Conservation (phyloP, 2,113 vertebrate species). For the Pterophyllum scalare region DNA sequence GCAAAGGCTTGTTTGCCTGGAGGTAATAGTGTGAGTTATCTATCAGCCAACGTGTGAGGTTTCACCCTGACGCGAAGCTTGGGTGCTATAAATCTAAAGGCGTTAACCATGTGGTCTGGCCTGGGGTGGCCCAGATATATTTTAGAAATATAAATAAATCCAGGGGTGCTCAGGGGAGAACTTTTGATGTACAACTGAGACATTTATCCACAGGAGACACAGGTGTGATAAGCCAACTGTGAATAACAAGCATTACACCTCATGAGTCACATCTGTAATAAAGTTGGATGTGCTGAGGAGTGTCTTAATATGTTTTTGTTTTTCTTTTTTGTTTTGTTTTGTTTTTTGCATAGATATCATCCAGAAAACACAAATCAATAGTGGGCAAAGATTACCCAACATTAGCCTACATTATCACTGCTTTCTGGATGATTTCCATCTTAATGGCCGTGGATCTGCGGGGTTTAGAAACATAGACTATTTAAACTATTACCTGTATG, state of each 20-base stretch:
- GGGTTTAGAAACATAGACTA: neutral
- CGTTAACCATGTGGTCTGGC: slow-evolving; percentile 36
- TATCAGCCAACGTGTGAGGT: slow-evolving; percentile 46
- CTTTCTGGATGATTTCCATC: neutral
- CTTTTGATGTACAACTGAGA: slow-evolving; percentile 48
- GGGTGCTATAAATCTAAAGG: slow-evolving; percentile 44
- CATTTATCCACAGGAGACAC: slow-evolving; percentile 53
- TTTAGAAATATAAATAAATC: slow-evolving; percentile 1
- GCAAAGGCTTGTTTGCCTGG: neutral
- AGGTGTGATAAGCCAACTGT: slow-evolving; percentile 70
- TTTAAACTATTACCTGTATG: neutral
- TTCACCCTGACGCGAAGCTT: slow-evolving; percentile 7
- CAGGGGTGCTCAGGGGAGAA: slow-evolving; percentile 33
- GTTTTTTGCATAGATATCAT: neutral
- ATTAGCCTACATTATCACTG: neutral
- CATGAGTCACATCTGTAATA: slow-evolving; percentile 43
- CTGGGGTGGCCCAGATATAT: slow-evolving; percentile 41
- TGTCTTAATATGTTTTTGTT: neutral
- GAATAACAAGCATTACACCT: slow-evolving; percentile 45
- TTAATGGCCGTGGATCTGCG: neutral
- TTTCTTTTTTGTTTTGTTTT: slow-evolving; percentile 1
- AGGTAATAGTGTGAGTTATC: slow-evolving; percentile 28
- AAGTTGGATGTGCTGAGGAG: slow-evolving; percentile 26
- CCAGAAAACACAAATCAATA: neutral
- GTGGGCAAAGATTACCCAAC: neutral